These are phyloP conservation scores for Lepidonotus clava DNA, from an alignment of 2,888 invertebrate species.

Conservation along the genomic window DNA sequence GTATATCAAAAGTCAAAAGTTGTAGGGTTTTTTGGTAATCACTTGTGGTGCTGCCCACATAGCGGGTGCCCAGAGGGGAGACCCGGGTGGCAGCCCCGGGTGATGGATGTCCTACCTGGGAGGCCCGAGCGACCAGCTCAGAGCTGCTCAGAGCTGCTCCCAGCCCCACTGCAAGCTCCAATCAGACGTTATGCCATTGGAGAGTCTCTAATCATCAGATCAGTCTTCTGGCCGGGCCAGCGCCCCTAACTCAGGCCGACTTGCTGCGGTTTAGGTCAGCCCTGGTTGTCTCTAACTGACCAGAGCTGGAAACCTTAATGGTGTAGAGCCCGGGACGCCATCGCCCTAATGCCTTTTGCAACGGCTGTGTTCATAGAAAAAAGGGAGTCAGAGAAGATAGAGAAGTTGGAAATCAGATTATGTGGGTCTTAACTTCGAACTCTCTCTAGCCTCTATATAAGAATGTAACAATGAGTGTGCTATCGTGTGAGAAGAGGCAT, in stretches of 20 bases:
- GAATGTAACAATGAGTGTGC: too few relatives aligned
- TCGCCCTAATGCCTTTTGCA: too few relatives aligned
- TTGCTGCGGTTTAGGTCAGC: neutral
- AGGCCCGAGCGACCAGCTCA: neutral
- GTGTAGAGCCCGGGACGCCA: too few relatives aligned
- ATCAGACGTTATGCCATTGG: constrained; percentile 28
- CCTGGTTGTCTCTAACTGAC: neutral
- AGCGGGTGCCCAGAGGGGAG: neutral
- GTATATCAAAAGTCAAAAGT: too few relatives aligned
- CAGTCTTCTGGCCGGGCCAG: neutral
- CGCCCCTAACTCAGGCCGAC: neutral
- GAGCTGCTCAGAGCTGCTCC: too few relatives aligned
- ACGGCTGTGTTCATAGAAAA: too few relatives aligned
- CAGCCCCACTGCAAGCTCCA: neutral
- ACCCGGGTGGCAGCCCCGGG: neutral
- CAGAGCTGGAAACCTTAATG: neutral
- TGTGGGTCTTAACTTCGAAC: too few relatives aligned
- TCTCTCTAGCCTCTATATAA: too few relatives aligned
- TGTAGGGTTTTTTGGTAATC: too few relatives aligned
- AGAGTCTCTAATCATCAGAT: constrained; percentile 14
- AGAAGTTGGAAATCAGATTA: too few relatives aligned
- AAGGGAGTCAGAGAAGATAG: too few relatives aligned
- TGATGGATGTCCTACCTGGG: constrained; percentile 1
- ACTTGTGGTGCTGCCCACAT: neutral
- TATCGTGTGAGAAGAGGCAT: too few relatives aligned